Conservation (phyloP, 2,113 vertebrate genomes). For the Lepus americanus region DNA sequence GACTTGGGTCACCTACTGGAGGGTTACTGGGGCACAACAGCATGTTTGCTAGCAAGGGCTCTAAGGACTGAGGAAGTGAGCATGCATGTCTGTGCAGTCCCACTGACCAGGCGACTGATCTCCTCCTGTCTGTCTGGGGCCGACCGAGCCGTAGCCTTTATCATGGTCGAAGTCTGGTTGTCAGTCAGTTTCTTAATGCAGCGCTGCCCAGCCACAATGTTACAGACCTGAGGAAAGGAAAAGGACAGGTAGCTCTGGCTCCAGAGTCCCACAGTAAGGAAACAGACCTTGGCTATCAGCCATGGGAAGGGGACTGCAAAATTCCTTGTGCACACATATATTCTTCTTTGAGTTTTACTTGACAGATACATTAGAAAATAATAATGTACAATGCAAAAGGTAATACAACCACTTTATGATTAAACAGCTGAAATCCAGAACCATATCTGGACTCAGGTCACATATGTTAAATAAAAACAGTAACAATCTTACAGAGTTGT, state of each 20-base stretch:
- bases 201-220: conserved; percentile 92
- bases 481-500: not conserved
- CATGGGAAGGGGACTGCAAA: not conserved
- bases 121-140: conserved; percentile 92
- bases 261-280: not conserved
- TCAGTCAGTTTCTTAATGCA: conserved; percentile 93
- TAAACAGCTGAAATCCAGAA: conserved; percentile 31
- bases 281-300: conserved; percentile 24
- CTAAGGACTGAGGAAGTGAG: conserved; percentile 47
- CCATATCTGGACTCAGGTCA: not conserved
- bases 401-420: conserved; percentile 20
- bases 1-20: not conserved
- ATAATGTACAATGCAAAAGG: not conserved
- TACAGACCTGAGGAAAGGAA: conserved; percentile 88
- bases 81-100: conserved; percentile 34
- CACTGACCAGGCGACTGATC: conserved; percentile 90
- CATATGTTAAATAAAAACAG: conserved; percentile 45
- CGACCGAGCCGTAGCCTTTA: conserved; percentile 92
- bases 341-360: not conserved
- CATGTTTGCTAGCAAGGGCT: conserved; percentile 37
- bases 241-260: conserved; percentile 12
- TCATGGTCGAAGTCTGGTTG: conserved; percentile 93
- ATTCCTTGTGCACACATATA: not conserved
- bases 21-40: conserved; percentile 23
- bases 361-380: conserved; percentile 33